A percentile compares a stretch with the other conserved stretches of the same genome.
Conservation (phyloP, 2,797 vertebrate genomes). For the Karalla daura region DNA sequence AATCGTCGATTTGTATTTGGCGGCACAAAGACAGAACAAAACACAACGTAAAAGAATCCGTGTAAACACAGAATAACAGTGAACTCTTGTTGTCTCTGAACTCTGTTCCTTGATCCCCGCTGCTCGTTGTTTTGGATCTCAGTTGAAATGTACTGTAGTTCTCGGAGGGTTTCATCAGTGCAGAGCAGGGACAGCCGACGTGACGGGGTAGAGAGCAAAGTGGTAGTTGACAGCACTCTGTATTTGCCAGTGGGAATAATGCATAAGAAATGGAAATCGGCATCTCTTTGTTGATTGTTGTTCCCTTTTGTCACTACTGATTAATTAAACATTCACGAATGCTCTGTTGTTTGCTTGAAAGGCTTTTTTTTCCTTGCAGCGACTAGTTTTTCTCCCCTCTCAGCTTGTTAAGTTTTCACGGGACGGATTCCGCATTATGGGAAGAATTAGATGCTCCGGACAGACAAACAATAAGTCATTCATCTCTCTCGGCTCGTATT, state of each 20-base stretch:
- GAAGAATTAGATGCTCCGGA: constrained; percentile 67
- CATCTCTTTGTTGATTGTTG: constrained; percentile 84
- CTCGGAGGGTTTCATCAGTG: constrained; percentile 71
- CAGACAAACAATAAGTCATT: constrained; percentile 74
- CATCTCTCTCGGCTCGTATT: constrained; percentile 63
- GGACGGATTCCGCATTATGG: constrained; percentile 59
- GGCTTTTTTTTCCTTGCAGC: constrained; percentile 65
- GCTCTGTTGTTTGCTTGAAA: constrained; percentile 82
- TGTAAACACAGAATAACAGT: constrained; percentile 71
- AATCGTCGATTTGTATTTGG: constrained; percentile 43
- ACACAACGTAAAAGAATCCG: constrained; percentile 50
- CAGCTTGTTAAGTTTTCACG: constrained; percentile 84
- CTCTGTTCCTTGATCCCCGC: constrained; percentile 63
- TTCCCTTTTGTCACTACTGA: constrained; percentile 85
- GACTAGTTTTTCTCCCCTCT: constrained; percentile 74
- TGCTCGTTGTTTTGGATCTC: constrained; percentile 64
- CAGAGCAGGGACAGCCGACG: constrained; percentile 66
- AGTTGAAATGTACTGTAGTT: constrained; percentile 62
- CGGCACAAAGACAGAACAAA: constrained; percentile 65
- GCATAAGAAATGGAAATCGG: constrained; percentile 78
- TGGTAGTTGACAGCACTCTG: constrained; percentile 76
- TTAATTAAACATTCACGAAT: constrained; percentile 87
- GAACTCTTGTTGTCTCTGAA: constrained; percentile 70
- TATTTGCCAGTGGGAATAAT: constrained; percentile 77
- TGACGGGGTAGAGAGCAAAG: constrained; percentile 64